A percentile compares a stretch with the other conserved stretches of the same genome.
Evolutionary conservation across 2,888 invertebrate species (phyloP).

Genomic region (Rhamnusium bicolor): DNA sequence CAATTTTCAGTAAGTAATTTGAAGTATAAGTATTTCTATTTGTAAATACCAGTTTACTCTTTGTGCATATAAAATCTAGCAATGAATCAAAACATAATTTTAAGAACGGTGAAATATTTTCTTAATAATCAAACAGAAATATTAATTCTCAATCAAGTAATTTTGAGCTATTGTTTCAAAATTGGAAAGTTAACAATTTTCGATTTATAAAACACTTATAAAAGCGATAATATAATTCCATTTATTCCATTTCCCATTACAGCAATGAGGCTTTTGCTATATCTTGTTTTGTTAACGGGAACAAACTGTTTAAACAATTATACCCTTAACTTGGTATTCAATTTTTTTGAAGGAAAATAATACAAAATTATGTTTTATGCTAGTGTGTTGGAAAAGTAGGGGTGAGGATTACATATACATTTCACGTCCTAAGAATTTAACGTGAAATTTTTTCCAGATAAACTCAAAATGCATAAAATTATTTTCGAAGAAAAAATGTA

Average conservation of each 20-base stretch:
- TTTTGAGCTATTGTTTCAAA: neutral
- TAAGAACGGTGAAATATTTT: neutral
- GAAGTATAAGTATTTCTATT: neutral
- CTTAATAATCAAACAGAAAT: neutral
- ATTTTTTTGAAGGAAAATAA: neutral
- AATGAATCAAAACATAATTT: neutral
- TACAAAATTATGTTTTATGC: conserved; percentile 12
- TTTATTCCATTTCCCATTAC: neutral
- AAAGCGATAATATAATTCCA: neutral
- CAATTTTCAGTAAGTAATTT: neutral
- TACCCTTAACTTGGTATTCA: neutral
- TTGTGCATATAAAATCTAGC: neutral
- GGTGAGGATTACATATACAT: neutral
- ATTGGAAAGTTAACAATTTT: neutral
- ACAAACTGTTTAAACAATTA: neutral
- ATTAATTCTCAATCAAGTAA: neutral
- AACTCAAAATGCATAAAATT: conserved; percentile 26
- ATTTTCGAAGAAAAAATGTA: conserved; percentile 3
- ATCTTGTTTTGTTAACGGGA: neutral
- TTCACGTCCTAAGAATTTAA: neutral
- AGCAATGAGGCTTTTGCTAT: neutral
- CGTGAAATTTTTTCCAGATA: conserved; percentile 20
- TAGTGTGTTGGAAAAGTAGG: conserved; percentile 17
- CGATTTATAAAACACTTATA: neutral
- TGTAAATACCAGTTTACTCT: neutral